Evolutionary conservation across 30 jellyfish, hydroid and myxozoan species (phyloP).

Genomic region (Pelagia noctiluca): DNA sequence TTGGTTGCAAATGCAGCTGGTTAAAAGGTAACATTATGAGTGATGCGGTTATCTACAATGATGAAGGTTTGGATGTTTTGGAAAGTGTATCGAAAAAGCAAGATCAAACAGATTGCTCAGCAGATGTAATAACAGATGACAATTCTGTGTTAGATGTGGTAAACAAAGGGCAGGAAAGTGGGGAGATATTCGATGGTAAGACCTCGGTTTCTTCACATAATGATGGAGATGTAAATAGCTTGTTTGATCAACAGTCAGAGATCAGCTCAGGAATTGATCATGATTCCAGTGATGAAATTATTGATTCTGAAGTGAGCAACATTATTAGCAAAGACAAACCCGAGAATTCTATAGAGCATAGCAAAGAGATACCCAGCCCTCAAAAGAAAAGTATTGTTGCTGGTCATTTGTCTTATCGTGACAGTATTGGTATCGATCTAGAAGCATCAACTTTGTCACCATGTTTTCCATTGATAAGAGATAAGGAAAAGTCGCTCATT

Average conservation of each 20-base stretch:
- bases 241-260: neutral
- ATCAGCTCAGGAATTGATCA: neutral
- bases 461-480: slow-evolving; percentile 58
- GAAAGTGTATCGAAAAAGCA: too few relatives aligned
- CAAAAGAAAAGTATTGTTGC: neutral
- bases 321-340: slow-evolving; percentile 18
- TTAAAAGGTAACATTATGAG: too few relatives aligned
- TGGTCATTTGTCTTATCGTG: neutral
- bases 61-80: too few relatives aligned
- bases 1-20: too few relatives aligned
- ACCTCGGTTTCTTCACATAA: neutral
- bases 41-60: too few relatives aligned
- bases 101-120: too few relatives aligned
- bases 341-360: neutral
- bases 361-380: slow-evolving; percentile 4
- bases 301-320: slow-evolving; percentile 55
- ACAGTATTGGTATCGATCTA: slow-evolving; percentile 37
- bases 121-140: too few relatives aligned
- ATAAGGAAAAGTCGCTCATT: slow-evolving; percentile 28
- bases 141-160: slow-evolving; percentile 5
- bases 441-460: slow-evolving; percentile 70
- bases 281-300: slow-evolving; percentile 3
- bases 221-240: neutral
- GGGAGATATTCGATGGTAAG: neutral
- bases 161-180: neutral